Conservation (phyloP, 2,888 invertebrate species). For the Crossocerus cetratus region DNA sequence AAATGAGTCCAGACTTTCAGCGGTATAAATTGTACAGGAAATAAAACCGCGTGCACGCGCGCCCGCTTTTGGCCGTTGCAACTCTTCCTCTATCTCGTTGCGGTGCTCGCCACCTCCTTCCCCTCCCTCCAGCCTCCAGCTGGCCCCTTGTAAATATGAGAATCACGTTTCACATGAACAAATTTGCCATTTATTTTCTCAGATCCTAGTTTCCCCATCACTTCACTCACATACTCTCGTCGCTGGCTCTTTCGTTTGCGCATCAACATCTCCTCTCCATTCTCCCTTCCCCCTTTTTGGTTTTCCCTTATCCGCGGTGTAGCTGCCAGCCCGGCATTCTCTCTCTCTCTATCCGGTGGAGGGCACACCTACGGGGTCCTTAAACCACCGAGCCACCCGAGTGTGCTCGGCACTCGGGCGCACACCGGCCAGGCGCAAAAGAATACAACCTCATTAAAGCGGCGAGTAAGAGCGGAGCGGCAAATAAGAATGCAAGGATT, state of each 20-base stretch:
- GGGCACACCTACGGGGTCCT: neutral
- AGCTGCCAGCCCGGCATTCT: no score
- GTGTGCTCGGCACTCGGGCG: neutral
- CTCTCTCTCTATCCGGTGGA: no score
- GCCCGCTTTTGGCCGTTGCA: constrained; percentile 13
- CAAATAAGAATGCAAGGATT: no score
- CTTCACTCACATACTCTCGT: constrained; percentile 1
- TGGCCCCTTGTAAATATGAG: constrained; percentile 20
- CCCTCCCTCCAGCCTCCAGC: neutral
- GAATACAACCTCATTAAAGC: neutral
- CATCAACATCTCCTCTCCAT: constrained; percentile 5
- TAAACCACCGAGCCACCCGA: neutral
- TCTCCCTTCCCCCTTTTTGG: no score
- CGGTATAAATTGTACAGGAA: constrained; percentile 22
- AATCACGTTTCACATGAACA: constrained; percentile 18
- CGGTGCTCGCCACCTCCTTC: neutral
- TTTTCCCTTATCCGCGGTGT: neutral
- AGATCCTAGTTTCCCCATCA: constrained; percentile 13
- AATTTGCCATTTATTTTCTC: constrained; percentile 21
- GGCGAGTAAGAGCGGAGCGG: no score
- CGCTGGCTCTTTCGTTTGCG: constrained; percentile 1
- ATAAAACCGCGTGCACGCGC: neutral
- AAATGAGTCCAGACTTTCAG: constrained; percentile 16
- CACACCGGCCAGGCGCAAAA: neutral
- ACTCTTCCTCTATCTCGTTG: constrained; percentile 2